These are phyloP conservation scores for Micromesistius poutassou DNA, from an alignment of 2,797 vertebrate genomes.

Conservation along the genomic window DNA sequence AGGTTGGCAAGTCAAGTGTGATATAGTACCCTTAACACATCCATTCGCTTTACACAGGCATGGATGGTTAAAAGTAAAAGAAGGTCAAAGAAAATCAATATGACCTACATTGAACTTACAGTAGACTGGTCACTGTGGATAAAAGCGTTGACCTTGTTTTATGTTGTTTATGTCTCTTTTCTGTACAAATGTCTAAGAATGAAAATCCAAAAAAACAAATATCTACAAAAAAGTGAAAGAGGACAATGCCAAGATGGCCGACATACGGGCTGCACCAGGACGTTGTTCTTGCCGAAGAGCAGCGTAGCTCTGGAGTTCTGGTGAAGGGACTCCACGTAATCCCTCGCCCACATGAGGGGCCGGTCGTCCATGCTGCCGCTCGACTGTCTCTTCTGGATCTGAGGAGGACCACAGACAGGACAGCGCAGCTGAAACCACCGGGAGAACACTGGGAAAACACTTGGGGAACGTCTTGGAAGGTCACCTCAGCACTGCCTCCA, in stretches of 20 bases:
- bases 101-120: no score
- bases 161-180: no score
- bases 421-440: background rate
- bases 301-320: slow-evolving; percentile 94
- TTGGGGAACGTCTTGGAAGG: no score
- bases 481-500: background rate
- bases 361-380: slow-evolving; percentile 96
- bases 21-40: background rate
- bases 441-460: background rate
- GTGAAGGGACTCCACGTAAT: slow-evolving; percentile 95
- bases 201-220: background rate
- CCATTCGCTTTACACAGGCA: background rate
- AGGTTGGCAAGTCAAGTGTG: no score
- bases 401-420: slow-evolving; percentile 11
- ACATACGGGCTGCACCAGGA: slow-evolving; percentile 92
- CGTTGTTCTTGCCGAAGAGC: slow-evolving; percentile 96
- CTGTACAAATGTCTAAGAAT: no score
- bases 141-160: no score
- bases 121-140: no score
- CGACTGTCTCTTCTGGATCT: slow-evolving; percentile 98
- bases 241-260: background rate
- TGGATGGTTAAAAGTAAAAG: background rate
- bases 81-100: background rate
- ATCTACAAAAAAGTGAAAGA: background rate
- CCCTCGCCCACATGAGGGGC: slow-evolving; percentile 84